Conservation (phyloP, 2,113 vertebrate genomes). For the Edolisoma coerulescens region DNA sequence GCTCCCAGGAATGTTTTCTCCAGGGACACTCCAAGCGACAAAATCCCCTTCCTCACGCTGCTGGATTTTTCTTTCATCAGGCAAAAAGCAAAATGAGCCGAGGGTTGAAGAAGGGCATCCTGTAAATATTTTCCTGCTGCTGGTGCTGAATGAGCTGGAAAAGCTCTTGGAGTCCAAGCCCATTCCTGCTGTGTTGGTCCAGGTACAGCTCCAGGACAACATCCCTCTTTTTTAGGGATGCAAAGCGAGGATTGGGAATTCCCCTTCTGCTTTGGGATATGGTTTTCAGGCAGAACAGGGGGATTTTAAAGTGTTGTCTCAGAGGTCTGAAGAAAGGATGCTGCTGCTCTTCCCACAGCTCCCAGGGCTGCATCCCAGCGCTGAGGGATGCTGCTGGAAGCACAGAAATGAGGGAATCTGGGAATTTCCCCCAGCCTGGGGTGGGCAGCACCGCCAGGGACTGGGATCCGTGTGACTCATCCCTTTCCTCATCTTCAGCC, state of each 20-base stretch:
- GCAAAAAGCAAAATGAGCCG: neutral
- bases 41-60: neutral
- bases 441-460: neutral
- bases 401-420: neutral
- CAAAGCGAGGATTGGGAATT: neutral
- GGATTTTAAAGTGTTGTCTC: neutral
- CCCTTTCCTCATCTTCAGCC: neutral
- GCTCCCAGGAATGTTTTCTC: neutral
- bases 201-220: accelerated
- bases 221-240: neutral
- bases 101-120: neutral
- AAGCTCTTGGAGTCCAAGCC: neutral
- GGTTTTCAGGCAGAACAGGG: neutral
- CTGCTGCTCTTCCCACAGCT: neutral
- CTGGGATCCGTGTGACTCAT: neutral
- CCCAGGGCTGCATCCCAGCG: accelerated
- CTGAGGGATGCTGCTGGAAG: neutral
- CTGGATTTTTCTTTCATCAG: constrained; percentile 49
- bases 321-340: neutral
- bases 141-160: neutral
- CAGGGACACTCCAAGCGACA: neutral
- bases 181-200: accelerated
- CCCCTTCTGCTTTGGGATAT: neutral
- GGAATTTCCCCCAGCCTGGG: too few species aligned
- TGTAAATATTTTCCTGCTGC: constrained; percentile 26